Evolutionary conservation across 2,888 invertebrate species (phyloP).

Genomic region (Erebia palarica): DNA sequence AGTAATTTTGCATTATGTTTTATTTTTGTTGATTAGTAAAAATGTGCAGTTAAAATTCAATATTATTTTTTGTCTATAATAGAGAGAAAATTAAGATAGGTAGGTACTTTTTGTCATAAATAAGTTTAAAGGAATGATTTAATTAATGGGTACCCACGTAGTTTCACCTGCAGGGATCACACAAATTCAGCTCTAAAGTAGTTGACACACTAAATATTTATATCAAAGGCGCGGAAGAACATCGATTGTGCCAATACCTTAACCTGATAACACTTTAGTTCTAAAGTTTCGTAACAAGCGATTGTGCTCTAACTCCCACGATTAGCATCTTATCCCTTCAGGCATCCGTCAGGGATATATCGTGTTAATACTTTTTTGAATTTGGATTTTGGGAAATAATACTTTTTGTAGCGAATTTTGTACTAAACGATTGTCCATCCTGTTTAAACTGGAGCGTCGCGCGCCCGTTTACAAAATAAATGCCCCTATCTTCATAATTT

Average conservation of each 20-base stretch:
- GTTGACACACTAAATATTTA: constrained; percentile 57
- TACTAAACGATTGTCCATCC: constrained; percentile 73
- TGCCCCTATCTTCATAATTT: constrained; percentile 80
- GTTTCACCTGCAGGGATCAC: constrained; percentile 32
- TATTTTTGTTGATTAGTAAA: constrained; percentile 5
- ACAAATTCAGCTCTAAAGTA: constrained; percentile 47
- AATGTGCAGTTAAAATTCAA: neutral
- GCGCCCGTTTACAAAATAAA: constrained; percentile 65
- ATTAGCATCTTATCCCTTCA: constrained; percentile 58
- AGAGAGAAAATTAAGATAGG: constrained; percentile 26
- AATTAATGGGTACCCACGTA: constrained; percentile 36
- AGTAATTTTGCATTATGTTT: constrained; percentile 31
- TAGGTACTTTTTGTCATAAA: constrained; percentile 27
- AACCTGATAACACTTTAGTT: constrained; percentile 26
- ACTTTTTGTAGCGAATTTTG: constrained; percentile 77
- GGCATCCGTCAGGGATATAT: constrained; percentile 65
- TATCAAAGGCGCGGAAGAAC: constrained; percentile 70
- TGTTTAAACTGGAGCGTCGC: constrained; percentile 60
- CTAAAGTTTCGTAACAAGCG: constrained; percentile 36
- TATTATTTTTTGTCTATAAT: constrained; percentile 18
- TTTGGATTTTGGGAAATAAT: constrained; percentile 78
- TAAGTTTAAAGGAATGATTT: constrained; percentile 40
- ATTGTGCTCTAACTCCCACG: constrained; percentile 57
- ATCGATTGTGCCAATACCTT: constrained; percentile 62
- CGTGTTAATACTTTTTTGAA: constrained; percentile 74